Percentiles rank a stretch among this genome's conserved stretches.
phyloP scores from a whole-genome alignment of 64 coral and sea anemone species.

The Cladopsammia gracilis region DNA sequence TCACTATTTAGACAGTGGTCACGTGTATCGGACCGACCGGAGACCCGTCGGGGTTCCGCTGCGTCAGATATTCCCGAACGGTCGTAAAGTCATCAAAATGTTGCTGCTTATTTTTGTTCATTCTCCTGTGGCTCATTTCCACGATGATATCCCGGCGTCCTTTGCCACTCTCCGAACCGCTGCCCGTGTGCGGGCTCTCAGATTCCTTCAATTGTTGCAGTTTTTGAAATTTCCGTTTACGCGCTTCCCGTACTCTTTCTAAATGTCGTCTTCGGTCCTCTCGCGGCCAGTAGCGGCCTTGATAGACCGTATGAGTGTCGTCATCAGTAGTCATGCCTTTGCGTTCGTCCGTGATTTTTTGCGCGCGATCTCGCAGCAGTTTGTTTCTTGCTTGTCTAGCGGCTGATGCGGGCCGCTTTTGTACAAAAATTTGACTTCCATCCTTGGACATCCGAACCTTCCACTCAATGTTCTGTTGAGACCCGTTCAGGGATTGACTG shows the following conservation, averaged over 20 bases:
- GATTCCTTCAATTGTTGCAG: constrained; percentile 62
- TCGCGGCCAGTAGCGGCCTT: constrained; percentile 95
- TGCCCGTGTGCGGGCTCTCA: constrained; percentile 94
- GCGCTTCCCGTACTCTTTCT: constrained; percentile 90
- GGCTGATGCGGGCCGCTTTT: constrained; percentile 65
- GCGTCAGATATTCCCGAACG: constrained; percentile 93
- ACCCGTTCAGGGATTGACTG: constrained; percentile 53
- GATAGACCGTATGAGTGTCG: constrained; percentile 94
- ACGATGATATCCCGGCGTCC: constrained; percentile 86
- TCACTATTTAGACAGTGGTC: constrained; percentile 80
- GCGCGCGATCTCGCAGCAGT: constrained; percentile 91
- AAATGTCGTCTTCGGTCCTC: constrained; percentile 88
- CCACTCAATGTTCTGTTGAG: constrained; percentile 91
- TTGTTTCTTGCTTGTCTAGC: constrained; percentile 87
- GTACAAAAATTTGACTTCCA: constrained; percentile 90
- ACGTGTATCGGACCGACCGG: constrained; percentile 89
- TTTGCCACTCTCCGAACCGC: constrained; percentile 90
- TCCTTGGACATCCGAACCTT: constrained; percentile 91
- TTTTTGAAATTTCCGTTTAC: constrained; percentile 89
- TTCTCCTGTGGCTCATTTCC: constrained; percentile 95
- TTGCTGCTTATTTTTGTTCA: constrained; percentile 81
- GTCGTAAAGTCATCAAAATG: constrained; percentile 99
- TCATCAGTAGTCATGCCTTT: constrained; percentile 97
- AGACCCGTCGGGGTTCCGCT: constrained; percentile 86
- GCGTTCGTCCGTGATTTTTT: constrained; percentile 95